Evolutionary conservation across 2,113 vertebrate species (phyloP), one percentile per base, ranked within the genome.

Genomic region (Alosa alosa): DNA sequence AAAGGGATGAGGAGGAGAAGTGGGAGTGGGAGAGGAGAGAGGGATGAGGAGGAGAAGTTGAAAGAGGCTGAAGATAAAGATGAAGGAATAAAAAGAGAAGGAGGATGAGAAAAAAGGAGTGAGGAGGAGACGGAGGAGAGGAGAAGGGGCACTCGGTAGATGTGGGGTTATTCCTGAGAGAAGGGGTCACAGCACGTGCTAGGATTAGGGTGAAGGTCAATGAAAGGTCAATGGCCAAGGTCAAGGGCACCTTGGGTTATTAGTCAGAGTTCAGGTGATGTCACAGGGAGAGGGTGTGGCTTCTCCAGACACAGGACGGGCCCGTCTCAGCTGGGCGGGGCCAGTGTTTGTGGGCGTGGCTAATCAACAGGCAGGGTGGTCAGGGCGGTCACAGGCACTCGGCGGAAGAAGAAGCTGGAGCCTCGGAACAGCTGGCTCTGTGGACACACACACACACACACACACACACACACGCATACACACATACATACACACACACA

Each of bases 401-500:
- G 93, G 84, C 97, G 96, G 92, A 97, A 98, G 47, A 97, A 96
- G 88, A 97, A 94, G 90, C 97, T 97, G 93, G 97, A 97, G 88
- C 96, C 96, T 0, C 97, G 95, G 93, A 97, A 97, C 49, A 97
- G 94, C 90, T 97, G 94, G 82, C 96, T 96, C 97, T 97, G 91
- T 2, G 7, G 18, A 20, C 84, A 86, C 5, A 83, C 22, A 64
- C 44, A 52, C 39, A 81, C 39, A 68, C 72, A 36, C 50, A 81
- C 81, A 75, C 39, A 46, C 18, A 36, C 18, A 83, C 57, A 84
- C 83, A 49, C 60, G 25, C 60, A 64, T n/a, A 22, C 55, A 60
- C 55, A 22, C 60, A 64, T n/a, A 64, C 22, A n/a, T 0, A 4
- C 7, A 25, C 57, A n/a, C 3, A 20, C 57, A n/a, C 60, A 64